A percentile compares a stretch with the other conserved stretches of the same genome.
Evolutionary conservation across 2,888 invertebrate species (phyloP).

Genomic region (Parnassius apollo): DNA sequence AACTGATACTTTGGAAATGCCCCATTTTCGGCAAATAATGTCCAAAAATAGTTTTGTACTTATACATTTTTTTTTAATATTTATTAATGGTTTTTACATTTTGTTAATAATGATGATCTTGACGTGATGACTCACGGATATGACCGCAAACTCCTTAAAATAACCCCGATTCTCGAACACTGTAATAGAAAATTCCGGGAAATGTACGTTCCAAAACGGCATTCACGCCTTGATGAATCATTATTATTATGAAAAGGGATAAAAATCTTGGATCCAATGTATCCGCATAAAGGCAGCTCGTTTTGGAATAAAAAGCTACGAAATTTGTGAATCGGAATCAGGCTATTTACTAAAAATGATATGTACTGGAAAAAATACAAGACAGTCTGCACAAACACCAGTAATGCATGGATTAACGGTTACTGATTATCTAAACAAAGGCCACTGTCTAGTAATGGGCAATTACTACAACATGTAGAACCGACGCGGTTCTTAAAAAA

Average conservation of each 20-base stretch:
- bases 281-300: not conserved
- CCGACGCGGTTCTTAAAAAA: not conserved
- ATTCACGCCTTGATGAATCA: not conserved
- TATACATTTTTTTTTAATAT: not conserved
- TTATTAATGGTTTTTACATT: not conserved
- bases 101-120: not conserved
- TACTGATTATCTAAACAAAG: not conserved
- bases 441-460: not conserved
- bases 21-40: not conserved
- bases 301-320: not conserved
- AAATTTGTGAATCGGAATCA: not conserved
- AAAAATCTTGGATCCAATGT: not conserved
- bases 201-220: not conserved
- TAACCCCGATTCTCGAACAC: not conserved
- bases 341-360: not conserved
- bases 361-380: not conserved
- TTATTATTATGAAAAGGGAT: not conserved
- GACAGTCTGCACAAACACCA: not conserved
- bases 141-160: not conserved
- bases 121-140: conserved; percentile 1
- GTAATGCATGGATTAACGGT: not conserved
- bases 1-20: too few relatives aligned
- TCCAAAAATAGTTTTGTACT: not conserved
- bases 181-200: not conserved
- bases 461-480: not conserved